Evolutionary conservation across 2,888 invertebrate species (phyloP).

Genomic region (Azorinus chamasolen): DNA sequence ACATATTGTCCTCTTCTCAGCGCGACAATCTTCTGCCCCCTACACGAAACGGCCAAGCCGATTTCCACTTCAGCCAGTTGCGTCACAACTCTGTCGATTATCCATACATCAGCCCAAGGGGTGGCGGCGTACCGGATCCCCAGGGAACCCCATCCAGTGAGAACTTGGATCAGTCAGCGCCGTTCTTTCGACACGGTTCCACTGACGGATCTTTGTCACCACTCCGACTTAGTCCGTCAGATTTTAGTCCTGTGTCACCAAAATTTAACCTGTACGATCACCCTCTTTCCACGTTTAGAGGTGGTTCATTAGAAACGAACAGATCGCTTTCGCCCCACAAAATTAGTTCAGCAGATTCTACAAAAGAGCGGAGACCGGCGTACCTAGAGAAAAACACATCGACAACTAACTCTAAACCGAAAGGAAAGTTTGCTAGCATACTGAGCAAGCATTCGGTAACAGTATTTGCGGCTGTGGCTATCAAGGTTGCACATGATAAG

Average conservation of each 20-base stretch:
- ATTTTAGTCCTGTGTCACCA: constrained; percentile 44
- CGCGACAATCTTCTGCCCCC: background rate
- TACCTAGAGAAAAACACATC: constrained; percentile 36
- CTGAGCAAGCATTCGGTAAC: constrained; percentile 64
- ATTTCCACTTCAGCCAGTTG: constrained; percentile 2
- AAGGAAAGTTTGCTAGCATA: constrained; percentile 59
- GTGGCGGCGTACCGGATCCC: background rate
- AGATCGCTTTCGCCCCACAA: constrained; percentile 14
- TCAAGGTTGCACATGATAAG: constrained; percentile 46
- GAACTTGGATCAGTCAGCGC: constrained; percentile 3
- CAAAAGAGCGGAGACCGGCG: constrained; percentile 19
- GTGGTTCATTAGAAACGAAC: constrained; percentile 31
- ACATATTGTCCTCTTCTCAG: constrained; percentile 17
- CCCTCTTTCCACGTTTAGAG: constrained; percentile 24
- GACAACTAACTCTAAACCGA: constrained; percentile 33
- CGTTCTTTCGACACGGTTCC: constrained; percentile 24
- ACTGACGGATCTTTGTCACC: constrained; percentile 33
- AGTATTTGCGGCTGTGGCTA: constrained; percentile 50
- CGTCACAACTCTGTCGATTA: constrained; percentile 5
- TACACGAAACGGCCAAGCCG: background rate
- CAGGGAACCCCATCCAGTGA: too few relatives aligned
- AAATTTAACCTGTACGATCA: constrained; percentile 31
- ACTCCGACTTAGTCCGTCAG: constrained; percentile 36
- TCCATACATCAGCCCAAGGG: background rate
- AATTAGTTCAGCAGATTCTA: constrained; percentile 14